Percentiles rank a stretch among this genome's conserved stretches.
These are phyloP conservation scores for Lasioglossum calceatum DNA, from an alignment of 2,888 invertebrate species.

Conservation along the genomic window DNA sequence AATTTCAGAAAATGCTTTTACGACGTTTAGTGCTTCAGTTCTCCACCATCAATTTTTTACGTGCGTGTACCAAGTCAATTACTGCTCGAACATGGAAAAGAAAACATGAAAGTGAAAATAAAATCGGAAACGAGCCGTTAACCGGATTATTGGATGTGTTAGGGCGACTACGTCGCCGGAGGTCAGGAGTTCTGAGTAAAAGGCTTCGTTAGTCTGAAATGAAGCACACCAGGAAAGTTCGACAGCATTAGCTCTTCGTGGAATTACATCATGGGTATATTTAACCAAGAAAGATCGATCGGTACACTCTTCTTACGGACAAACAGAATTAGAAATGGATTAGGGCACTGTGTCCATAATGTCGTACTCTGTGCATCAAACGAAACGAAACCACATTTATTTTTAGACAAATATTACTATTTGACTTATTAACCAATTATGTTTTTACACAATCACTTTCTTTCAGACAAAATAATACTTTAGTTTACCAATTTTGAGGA, in stretches of 20 bases:
- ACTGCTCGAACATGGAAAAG: background rate
- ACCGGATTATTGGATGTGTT: slow-evolving; percentile 45
- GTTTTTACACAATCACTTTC: background rate
- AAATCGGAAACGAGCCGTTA: slow-evolving; percentile 48
- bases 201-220: slow-evolving; percentile 56
- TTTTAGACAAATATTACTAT: background rate
- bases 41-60: background rate
- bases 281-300: slow-evolving; percentile 40
- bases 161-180: slow-evolving; percentile 37
- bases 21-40: background rate
- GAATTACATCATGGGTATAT: slow-evolving; percentile 36
- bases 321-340: background rate
- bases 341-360: background rate
- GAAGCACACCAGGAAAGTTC: slow-evolving; percentile 55
- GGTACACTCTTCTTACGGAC: slow-evolving; percentile 17
- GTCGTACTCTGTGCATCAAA: too few relatives aligned
- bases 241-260: slow-evolving; percentile 52
- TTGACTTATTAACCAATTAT: background rate
- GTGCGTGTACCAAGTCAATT: background rate
- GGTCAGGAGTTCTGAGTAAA: slow-evolving; percentile 55
- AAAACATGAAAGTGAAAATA: slow-evolving; percentile 26
- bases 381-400: background rate
- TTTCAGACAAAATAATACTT: background rate
- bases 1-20: background rate
- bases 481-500: background rate